A percentile compares a stretch with the other conserved stretches of the same genome.
Conservation (phyloP, 2,888 invertebrate species). For the Cerastoderma edule region DNA sequence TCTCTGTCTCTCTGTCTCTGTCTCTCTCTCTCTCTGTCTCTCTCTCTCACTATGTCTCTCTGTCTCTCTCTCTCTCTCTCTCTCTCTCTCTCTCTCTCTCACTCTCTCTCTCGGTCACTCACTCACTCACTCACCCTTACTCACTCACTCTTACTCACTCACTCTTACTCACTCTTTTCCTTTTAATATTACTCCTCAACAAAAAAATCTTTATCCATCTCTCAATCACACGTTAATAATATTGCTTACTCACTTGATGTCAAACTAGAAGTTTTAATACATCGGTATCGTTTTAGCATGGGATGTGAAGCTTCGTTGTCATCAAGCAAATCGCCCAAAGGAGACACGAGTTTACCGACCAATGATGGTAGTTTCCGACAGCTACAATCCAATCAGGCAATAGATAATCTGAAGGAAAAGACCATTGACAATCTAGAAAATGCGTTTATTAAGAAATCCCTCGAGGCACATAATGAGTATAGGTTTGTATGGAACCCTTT, state of each 20-base stretch:
- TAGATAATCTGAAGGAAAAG: not conserved
- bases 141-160: not conserved
- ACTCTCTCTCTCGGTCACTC: too few species aligned
- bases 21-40: too few species aligned
- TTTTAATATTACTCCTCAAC: not conserved
- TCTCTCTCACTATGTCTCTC: too few species aligned
- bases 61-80: too few species aligned
- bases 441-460: constrained; percentile 15
- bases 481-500: not conserved
- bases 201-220: not conserved
- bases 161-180: not conserved
- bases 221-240: not conserved
- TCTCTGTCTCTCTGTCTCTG: too few species aligned
- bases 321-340: not conserved
- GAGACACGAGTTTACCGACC: not conserved
- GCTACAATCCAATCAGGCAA: not conserved
- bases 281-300: not conserved
- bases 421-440: not conserved
- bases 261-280: not conserved
- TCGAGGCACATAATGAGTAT: constrained; percentile 7
- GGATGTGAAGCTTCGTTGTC: constrained; percentile 7
- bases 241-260: not conserved
- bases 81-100: too few species aligned
- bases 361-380: not conserved
- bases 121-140: too few species aligned